Base-by-base conservation (phyloP, 2,888 invertebrate genomes). In the Xiphydria camelus region DNA sequence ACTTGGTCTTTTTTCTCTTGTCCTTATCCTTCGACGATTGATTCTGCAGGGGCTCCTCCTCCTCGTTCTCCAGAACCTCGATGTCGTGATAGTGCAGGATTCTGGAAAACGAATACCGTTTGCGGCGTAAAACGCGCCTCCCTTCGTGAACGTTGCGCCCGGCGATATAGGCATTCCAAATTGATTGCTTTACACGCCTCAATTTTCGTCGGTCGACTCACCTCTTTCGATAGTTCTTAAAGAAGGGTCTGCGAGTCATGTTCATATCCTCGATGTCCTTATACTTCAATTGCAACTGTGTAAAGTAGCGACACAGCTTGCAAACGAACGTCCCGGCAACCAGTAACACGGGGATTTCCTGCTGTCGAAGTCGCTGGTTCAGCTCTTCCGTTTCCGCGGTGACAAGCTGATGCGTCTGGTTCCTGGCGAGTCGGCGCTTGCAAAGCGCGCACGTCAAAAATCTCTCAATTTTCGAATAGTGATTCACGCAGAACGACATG, bases 231-330 rank as follows among this genome's bases (percentile, higher is more conserved):
- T 87, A 86, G 62, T 81, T 83, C 42, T 73, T 74, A 38, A 81
- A 83, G 64, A 86, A 86, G 10, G 70, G 68, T 64, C 71, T 64
- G 75, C 82, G 72, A 77, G 79, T 67, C 60, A 76, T 53, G 57
- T 75, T 60, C 78, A 79, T 54, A 62, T 75, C 67, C 66, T 80
- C 65, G 9, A 70, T 58, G 37, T 77, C 73, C 41, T 66, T 68
- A 53, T 73, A 84, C 48, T 88, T 86, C 60, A 86, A 79, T 46
- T 88, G 78, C 39, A 90, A 73, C 49, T 87, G 83, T 58, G 87
- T 86, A 76, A 88, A 91, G 73, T 88, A 87, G 45, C 88, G 84
- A 63, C 91, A 92, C 17, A 87, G 76, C 76, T 91, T 91, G 76
- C 92, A 92, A 31, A 91, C 84, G 38, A 89, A 88, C 0, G 87